Percentiles rank a stretch among this genome's conserved stretches.
Conservation (phyloP, 2,797 vertebrate genomes). For the Dendrocincla tyrannina region DNA sequence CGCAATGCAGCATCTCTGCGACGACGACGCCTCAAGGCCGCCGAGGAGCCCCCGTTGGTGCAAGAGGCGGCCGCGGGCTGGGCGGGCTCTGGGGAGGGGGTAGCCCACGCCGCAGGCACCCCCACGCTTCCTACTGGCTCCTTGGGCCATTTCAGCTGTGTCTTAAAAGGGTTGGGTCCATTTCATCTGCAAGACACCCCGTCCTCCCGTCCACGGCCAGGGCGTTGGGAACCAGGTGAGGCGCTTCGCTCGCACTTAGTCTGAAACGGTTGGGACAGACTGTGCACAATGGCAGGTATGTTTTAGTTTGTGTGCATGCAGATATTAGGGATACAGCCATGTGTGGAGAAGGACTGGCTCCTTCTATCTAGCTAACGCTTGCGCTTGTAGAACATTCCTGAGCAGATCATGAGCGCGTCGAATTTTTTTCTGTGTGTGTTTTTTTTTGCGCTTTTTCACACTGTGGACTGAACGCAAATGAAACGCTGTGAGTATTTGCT, state of each 20-base stretch:
- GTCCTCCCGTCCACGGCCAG: background rate
- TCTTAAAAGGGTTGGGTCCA: constrained; percentile 66
- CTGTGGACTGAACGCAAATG: background rate
- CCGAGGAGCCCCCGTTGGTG: constrained; percentile 44
- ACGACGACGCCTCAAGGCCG: constrained; percentile 33
- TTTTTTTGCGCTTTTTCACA: constrained; percentile 5
- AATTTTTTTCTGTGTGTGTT: background rate
- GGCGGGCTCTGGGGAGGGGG: constrained; percentile 68
- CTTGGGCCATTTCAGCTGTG: constrained; percentile 50
- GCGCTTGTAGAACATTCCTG: background rate
- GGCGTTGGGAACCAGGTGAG: constrained; percentile 31
- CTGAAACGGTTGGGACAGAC: background rate
- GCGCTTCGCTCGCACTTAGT: background rate
- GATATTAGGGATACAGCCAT: background rate
- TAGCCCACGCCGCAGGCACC: constrained; percentile 15
- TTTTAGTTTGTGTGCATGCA: background rate
- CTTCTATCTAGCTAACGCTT: background rate
- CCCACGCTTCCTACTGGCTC: constrained; percentile 65
- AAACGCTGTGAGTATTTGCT: constrained; percentile 61
- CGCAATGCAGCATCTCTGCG: constrained; percentile 72
- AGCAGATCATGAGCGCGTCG: background rate
- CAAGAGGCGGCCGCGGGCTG: constrained; percentile 57
- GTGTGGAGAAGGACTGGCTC: background rate
- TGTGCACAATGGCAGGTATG: background rate
- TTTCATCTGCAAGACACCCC: constrained; percentile 25